A percentile compares a stretch with the other conserved stretches of the same genome.
Evolutionary conservation across 2,113 vertebrate genomes (phyloP).

Genomic region (Stictonetta naevosa): DNA sequence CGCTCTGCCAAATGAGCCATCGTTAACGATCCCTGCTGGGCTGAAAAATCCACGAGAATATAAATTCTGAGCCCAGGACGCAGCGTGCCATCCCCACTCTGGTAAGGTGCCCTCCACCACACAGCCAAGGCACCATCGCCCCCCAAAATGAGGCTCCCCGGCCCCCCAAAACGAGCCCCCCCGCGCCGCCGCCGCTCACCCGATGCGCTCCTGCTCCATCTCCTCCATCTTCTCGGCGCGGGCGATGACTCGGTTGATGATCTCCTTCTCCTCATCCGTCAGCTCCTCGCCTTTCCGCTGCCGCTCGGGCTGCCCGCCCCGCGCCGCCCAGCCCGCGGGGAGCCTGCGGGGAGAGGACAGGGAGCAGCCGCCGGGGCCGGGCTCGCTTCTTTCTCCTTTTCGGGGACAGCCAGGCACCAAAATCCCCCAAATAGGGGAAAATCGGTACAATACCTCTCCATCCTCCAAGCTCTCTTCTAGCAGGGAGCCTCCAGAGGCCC

Average conservation of each 20-base stretch:
- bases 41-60: accelerated
- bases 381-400: no score
- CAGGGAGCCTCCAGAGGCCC: accelerated
- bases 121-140: background rate
- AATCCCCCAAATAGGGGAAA: background rate
- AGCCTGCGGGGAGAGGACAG: constrained; percentile 58
- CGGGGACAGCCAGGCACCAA: accelerated
- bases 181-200: constrained; percentile 72
- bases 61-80: background rate
- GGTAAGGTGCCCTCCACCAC: no score
- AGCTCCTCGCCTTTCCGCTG: constrained; percentile 84
- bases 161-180: background rate
- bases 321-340: constrained; percentile 70
- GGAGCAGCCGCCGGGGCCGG: background rate
- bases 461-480: background rate
- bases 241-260: constrained; percentile 93
- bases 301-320: constrained; percentile 59
- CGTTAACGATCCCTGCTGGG: accelerated
- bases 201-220: constrained; percentile 91
- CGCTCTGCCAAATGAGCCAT: accelerated
- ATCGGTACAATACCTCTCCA: accelerated
- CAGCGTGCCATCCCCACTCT: background rate
- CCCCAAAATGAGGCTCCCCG: background rate
- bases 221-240: constrained; percentile 92
- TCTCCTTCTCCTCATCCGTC: constrained; percentile 95